These are phyloP conservation scores for Chymomyza amoena DNA, from an alignment of 2,888 invertebrate species.

Conservation along the genomic window DNA sequence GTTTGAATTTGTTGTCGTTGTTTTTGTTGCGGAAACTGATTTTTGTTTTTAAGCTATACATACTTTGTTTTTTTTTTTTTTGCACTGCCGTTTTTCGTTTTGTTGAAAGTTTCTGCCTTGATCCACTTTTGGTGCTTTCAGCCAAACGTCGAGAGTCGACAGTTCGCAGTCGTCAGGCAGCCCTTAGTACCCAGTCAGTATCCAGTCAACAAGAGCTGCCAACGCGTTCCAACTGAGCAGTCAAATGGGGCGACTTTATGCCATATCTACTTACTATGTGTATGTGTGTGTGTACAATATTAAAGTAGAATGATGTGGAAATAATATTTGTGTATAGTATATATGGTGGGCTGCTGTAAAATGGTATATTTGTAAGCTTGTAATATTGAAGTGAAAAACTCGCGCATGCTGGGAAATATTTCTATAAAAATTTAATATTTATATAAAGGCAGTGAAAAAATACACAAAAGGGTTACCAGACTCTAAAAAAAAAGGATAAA, in stretches of 20 bases:
- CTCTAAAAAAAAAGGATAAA: neutral
- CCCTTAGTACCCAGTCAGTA: neutral
- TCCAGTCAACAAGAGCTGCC: neutral
- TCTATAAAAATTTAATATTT: neutral
- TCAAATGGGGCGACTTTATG: slow-evolving; percentile 56
- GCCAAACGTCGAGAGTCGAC: slow-evolving; percentile 29
- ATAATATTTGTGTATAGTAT: slow-evolving; percentile 21
- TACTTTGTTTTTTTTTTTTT: neutral
- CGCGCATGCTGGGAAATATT: neutral
- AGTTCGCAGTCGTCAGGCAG: slow-evolving; percentile 34
- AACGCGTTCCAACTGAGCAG: slow-evolving; percentile 55
- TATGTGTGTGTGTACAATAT: slow-evolving; percentile 20
- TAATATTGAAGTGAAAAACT: neutral
- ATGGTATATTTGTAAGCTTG: neutral
- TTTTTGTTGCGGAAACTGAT: slow-evolving; percentile 15
- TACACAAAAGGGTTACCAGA: neutral
- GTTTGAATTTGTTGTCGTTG: slow-evolving; percentile 24
- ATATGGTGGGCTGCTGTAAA: slow-evolving; percentile 29
- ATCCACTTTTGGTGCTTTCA: slow-evolving; percentile 58
- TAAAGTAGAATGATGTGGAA: slow-evolving; percentile 49
- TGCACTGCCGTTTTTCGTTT: neutral
- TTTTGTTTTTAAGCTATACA: slow-evolving; percentile 8
- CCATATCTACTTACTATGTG: slow-evolving; percentile 5
- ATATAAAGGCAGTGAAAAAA: neutral
- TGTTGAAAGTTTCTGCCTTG: slow-evolving; percentile 53